Evolutionary conservation across 2,113 vertebrate genomes (phyloP), one percentile per base, ranked within the genome.

Genomic region (Platichthys flesus): DNA sequence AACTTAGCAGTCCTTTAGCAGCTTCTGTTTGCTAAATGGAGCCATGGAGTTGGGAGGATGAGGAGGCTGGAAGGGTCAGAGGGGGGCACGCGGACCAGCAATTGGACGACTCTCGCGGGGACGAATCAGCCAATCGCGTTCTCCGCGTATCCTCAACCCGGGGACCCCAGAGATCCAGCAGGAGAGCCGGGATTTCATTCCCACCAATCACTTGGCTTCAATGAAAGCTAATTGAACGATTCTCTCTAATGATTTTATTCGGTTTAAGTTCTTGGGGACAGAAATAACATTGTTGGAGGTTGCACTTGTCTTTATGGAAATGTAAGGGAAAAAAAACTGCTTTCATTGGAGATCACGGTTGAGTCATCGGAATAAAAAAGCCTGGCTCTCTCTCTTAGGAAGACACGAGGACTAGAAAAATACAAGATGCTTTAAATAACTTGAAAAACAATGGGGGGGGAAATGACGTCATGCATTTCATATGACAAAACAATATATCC

Each of bases 21-120:
- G 91, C 90, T 89, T 89, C 85, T 92, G 92, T 93, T 93, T 89
- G 91, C 92, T 90, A 90, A 92, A 92, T 92, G 91, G 90, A 93
- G 91, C 86, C 79, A 57, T 76, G 84, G 77, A 89, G 90, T 91
- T 90, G 84, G 87, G 86, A 86, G 88, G 81, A 92, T 93, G 92
- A 93, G 91, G 92, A 92, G 91, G 92, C 86, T 90, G 90, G 62
- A 82, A 82, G 73, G 91, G 89, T 91, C 90, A 86, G 73, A 67
- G 76, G 75, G 82, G 86, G 75, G 81, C 74, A 47, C 40, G 56
- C 72, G 81, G 87, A 85, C 87, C 85, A 78, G 88, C 90, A 84
- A 88, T 91, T 86, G 90, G 87, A 83, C 42, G 21, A 87, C 90
- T 88, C 87, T 91, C 71, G 26, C 79, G 74, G 85, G 69, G 85